Evolutionary conservation across 2,113 vertebrate species (phyloP), one percentile per base, ranked within the genome.

Genomic region (Microcebus lehilahytsara): DNA sequence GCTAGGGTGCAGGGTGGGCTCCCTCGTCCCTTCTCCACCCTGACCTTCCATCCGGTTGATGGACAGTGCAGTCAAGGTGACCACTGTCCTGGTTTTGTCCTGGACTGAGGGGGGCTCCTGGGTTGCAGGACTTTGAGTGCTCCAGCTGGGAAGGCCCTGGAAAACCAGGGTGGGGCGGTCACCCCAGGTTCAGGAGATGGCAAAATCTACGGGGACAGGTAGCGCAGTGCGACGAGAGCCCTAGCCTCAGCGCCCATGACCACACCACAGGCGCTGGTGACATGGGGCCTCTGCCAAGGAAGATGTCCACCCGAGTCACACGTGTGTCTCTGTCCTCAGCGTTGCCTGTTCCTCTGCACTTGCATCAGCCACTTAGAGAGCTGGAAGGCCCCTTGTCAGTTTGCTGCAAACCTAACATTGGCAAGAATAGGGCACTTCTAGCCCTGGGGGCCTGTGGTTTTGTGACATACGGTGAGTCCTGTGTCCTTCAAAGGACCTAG

Each of bases 141-240:
- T 64, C 62, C 25, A 13, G 6, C 62, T 64, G 25, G 25, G 11
- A 64, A 64, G 10, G 9, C 12, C 27, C 62, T 64, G 23, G 62
- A 30, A 58, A 64, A 30, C 62, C 10, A 30, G 27, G 62, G 30
- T 5, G 25, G 10, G 62, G 25, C 5, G 25, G 62, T 64, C 62
- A 64, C 62, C 62, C 14, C 32, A 14, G 2, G 5, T 67, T 8
- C 64, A 67, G 64, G 60, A 25, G 60, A 62, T 11, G 23, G 40
- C 13, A 69, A 46, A 17, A 23, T 37, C 51, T 40, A 1, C 7
- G 0, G 19, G 20, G 56, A 56, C 56, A 19, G 66, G 66, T 3
- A 2, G 12, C 0, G 4, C 16, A 2, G 0, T 16, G 12, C 20
- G 14, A 3, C 1, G 1, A 12, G 5, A 25, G 37, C 25, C 5